These are phyloP conservation scores for Regulus satrapa DNA, from an alignment of 2,113 vertebrate species.

Conservation along the genomic window DNA sequence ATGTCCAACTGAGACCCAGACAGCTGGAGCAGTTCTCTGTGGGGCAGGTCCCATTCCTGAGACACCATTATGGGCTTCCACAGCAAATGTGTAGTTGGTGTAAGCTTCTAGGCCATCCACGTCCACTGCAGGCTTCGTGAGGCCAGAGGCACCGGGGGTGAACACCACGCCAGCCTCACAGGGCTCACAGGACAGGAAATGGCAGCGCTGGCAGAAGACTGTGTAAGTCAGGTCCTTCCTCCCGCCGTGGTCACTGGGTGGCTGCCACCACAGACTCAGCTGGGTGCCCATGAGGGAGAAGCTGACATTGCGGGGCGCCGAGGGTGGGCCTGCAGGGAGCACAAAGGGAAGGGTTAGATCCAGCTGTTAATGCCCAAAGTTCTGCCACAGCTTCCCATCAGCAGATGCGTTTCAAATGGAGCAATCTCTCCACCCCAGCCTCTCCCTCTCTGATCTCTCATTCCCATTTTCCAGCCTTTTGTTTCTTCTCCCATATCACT, in stretches of 20 bases:
- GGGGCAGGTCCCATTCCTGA: conserved; percentile 52
- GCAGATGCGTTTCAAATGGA: neutral
- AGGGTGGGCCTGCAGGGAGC: conserved; percentile 70
- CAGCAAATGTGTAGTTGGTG: conserved; percentile 73
- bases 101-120: conserved; percentile 70
- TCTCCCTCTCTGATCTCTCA: neutral
- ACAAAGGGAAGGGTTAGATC: neutral
- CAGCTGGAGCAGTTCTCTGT: conserved; percentile 17
- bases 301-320: conserved; percentile 71
- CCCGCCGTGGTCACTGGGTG: conserved; percentile 66
- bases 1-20: conserved; percentile 64
- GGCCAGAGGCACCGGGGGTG: conserved; percentile 52
- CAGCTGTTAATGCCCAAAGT: neutral
- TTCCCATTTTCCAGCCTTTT: neutral
- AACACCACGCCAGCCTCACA: conserved; percentile 62
- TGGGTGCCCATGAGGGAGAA: conserved; percentile 67
- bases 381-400: neutral
- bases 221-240: conserved; percentile 74
- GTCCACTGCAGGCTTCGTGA: conserved; percentile 15
- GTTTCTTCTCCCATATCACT: neutral
- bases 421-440: neutral
- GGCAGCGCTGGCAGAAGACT: conserved; percentile 70
- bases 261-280: conserved; percentile 72
- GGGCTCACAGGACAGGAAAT: conserved; percentile 43
- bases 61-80: conserved; percentile 73